Conservation (phyloP, 2,888 invertebrate species). For the Clepsis dumicolana region DNA sequence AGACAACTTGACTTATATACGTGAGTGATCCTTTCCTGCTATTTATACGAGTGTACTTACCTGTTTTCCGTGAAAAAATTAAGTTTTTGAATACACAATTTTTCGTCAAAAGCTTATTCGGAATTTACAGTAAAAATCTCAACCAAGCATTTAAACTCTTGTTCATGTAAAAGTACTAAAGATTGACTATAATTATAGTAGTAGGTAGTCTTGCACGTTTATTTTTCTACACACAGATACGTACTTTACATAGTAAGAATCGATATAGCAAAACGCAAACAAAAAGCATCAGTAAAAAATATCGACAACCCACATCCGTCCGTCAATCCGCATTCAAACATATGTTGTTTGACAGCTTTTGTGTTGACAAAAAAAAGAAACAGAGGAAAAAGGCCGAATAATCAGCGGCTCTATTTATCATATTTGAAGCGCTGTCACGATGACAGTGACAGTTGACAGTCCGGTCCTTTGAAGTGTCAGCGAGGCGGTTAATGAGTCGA, state of each 20-base stretch:
- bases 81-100: no score
- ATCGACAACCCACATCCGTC: conserved; percentile 50
- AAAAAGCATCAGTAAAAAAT: conserved; percentile 29
- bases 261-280: background rate
- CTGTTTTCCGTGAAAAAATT: no score
- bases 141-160: no score
- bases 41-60: no score
- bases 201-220: no score
- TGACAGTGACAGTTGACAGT: conserved; percentile 59
- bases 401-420: conserved; percentile 76
- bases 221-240: background rate
- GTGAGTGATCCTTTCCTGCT: no score
- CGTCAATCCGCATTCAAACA: conserved; percentile 50
- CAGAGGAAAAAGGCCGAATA: conserved; percentile 58
- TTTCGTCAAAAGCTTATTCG: no score
- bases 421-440: conserved; percentile 57
- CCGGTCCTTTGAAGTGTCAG: conserved; percentile 74
- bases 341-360: conserved; percentile 65
- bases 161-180: no score
- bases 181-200: no score
- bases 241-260: background rate
- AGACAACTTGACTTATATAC: no score
- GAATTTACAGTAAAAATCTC: no score
- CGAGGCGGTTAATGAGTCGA: conserved; percentile 68
- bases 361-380: conserved; percentile 61